Conservation (phyloP, 1,140 invertebrate species). For the Drosophila triauraria region DNA sequence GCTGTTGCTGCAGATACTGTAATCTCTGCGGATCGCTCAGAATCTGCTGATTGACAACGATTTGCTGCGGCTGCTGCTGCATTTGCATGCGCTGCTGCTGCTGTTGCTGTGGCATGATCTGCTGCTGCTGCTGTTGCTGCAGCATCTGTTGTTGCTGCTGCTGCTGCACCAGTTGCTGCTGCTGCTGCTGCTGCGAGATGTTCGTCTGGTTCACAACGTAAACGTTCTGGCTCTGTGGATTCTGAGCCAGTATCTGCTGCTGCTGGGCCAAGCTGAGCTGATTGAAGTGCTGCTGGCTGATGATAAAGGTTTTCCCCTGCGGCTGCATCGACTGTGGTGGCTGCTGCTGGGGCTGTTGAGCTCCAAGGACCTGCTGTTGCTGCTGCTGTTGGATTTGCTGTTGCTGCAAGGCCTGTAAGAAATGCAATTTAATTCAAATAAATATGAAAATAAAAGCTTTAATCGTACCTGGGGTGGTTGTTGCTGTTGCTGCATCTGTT, state of each 20-base stretch:
- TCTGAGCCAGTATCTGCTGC: slow-evolving; percentile 85
- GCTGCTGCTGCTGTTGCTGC: slow-evolving; percentile 74
- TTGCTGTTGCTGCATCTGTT: slow-evolving; percentile 32
- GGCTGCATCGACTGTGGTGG: slow-evolving; percentile 54
- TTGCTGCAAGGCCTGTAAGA: slow-evolving; percentile 38
- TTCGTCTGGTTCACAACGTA: slow-evolving; percentile 82
- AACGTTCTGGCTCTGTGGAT: slow-evolving; percentile 82
- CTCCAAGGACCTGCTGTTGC: slow-evolving; percentile 48
- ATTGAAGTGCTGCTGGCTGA: slow-evolving; percentile 86
- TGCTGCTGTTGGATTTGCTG: slow-evolving; percentile 55
- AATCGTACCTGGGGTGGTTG: slow-evolving; percentile 37
- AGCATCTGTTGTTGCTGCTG: slow-evolving; percentile 85
- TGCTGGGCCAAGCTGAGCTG: slow-evolving; percentile 86
- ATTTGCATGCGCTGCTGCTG: slow-evolving; percentile 65
- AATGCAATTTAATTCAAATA: neutral
- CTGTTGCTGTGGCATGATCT: slow-evolving; percentile 71
- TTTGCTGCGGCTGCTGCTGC: slow-evolving; percentile 73
- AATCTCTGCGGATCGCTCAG: slow-evolving; percentile 74
- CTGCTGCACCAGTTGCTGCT: slow-evolving; percentile 85
- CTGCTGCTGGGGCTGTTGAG: slow-evolving; percentile 56
- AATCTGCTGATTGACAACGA: slow-evolving; percentile 82
- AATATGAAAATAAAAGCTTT: neutral
- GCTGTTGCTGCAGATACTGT: slow-evolving; percentile 80
- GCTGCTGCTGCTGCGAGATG: slow-evolving; percentile 84
- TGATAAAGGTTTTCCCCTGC: slow-evolving; percentile 79